Conservation (phyloP, 2,888 invertebrate genomes). For the Aphodius granarius region DNA sequence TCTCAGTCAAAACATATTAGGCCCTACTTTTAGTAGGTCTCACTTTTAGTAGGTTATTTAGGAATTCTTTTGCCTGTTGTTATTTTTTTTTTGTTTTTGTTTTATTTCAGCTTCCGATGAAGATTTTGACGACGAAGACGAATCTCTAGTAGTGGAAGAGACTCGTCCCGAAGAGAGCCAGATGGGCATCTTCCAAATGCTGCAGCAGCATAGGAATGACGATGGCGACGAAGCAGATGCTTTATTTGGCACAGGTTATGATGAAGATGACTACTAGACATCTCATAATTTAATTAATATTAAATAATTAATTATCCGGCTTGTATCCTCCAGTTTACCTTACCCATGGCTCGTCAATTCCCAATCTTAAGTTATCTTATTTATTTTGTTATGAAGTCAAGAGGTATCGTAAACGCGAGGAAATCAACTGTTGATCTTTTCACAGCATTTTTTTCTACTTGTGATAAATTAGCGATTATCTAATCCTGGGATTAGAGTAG, state of each 20-base stretch:
- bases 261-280: conserved; percentile 66
- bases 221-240: conserved; percentile 60
- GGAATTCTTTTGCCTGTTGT: not conserved
- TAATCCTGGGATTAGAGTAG: not conserved
- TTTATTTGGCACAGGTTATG: conserved; percentile 60
- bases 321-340: not conserved
- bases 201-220: conserved; percentile 59
- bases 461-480: not conserved
- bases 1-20: no score
- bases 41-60: not conserved
- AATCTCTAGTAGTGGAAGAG: conserved; percentile 39
- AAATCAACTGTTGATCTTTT: not conserved
- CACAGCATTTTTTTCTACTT: not conserved
- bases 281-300: conserved; percentile 10
- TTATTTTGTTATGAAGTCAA: not conserved
- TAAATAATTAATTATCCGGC: not conserved
- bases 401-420: not conserved
- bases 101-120: conserved; percentile 37
- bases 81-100: no score
- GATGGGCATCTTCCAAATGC: conserved; percentile 52
- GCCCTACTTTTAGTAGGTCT: no score
- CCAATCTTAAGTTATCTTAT: not conserved
- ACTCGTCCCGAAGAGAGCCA: conserved; percentile 39
- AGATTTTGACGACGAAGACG: conserved; percentile 50
- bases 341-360: not conserved